Evolutionary conservation across 2,113 vertebrate genomes (phyloP), one percentile per base, ranked within the genome.

Genomic region (Megaceryle torquata): DNA sequence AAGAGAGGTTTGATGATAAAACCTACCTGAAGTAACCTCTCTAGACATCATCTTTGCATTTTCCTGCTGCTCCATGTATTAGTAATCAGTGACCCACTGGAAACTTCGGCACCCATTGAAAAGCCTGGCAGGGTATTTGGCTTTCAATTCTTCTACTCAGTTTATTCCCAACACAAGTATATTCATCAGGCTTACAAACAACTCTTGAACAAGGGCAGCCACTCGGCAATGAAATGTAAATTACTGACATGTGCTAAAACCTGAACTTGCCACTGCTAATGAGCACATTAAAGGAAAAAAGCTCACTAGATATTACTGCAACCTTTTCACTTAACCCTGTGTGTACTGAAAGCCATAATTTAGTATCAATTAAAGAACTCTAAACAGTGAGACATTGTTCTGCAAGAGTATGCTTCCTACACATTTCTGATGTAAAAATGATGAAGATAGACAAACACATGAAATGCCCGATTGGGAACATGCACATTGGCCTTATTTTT

Each of bases 191-290:
- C 97, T 97, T 96, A 97, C 94, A 98, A 98, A 97, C 96, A 98
- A 96, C 96, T 97, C 96, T 96, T 89, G 95, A 98, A 98, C 96
- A 97, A 98, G 97, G 75, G 96, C 97, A 94, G 96, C 89, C 97
- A 97, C 97, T 97, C 94, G 87, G 92, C 98, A 98, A 97, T 96
- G 96, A 98, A 98, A 98, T 98, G 97, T 98, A 98, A 98, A 98
- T 98, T 97, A 98, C 97, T 95, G 97, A 97, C 97, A 96, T 98
- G 97, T 97, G 98, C 97, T 98, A 96, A 98, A 98, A 98, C 91
- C 95, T 97, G 92, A 93, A 97, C 96, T 97, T 96, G 95, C 96
- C 97, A 97, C 95, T 94, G 95, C 97, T 98, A 98, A 98, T 97
- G 97, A 98, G 97, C 97, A 97, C 96, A 97, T 96, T 97, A 96